Evolutionary conservation across 2,797 vertebrate genomes (phyloP), one percentile per base, ranked within the genome.

Genomic region (Xenops minutus): DNA sequence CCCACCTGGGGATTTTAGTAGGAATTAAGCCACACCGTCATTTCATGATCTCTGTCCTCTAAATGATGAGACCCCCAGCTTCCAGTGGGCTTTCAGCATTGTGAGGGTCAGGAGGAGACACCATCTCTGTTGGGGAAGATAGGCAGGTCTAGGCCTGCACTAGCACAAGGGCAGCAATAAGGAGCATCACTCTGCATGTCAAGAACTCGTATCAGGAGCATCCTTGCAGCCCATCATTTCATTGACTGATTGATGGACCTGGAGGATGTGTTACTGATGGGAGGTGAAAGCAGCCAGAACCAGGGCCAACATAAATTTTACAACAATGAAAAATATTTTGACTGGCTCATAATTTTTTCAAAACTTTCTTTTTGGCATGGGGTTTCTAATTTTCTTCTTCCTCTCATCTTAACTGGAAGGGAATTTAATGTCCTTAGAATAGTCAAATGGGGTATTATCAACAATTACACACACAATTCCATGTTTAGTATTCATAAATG

Each of bases 401-500:
- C n/a, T 91, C 61, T 69, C 86, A 41, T 77, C 49, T 55, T 89
- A 74, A 49, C 39, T 92, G 49, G 39, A 89, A 92, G 32, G 43
- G 39, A 94, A 87, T 64, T 92, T 82, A 79, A 56, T 43, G 44
- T 32, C 67, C 20, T 75, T 39, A 54, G 6, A 69, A 10, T 21
- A 83, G 62, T 85, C 51, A 88, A 63, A 58, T 48, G 32, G 30
- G 48, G 27, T 76, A 74, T 85, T 79, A 74, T 66, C 74, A 84
- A 63, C 58, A 94, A 44, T 62, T 87, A 51, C 54, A 85, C 27
- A 68, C 15, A 76, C n/a, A 67, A 10, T 74, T 75, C 56, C 61
- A 74, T 24, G 77, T 67, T 84, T 77, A 51, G 23, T 58, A 83
- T 91, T 91, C 63, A 93, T 76, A 89, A 91, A 85, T 55, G 44